A percentile compares a stretch with the other conserved stretches of the same genome.
Evolutionary conservation across 2,888 invertebrate genomes (phyloP).

Genomic region (Chromoteleia sp.): DNA sequence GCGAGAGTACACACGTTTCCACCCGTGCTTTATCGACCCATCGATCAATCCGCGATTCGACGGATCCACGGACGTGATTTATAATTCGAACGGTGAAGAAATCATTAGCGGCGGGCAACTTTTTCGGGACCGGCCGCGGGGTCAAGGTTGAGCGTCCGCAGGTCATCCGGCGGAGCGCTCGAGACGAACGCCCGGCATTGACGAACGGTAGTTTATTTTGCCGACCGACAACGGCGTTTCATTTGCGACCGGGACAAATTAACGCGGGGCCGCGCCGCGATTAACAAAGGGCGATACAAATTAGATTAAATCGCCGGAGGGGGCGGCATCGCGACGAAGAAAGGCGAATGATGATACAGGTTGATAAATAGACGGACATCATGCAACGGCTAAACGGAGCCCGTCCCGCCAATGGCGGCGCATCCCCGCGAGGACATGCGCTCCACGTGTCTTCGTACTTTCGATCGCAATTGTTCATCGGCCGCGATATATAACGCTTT

Average conservation of each 20-base stretch:
- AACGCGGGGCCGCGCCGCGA: slow-evolving; percentile 80
- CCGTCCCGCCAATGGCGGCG: slow-evolving; percentile 74
- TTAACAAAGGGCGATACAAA: slow-evolving; percentile 84
- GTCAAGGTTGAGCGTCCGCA: slow-evolving; percentile 16
- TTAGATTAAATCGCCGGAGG: slow-evolving; percentile 85
- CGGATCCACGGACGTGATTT: slow-evolving; percentile 31
- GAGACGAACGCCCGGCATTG: slow-evolving; percentile 60
- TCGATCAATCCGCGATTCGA: slow-evolving; percentile 75
- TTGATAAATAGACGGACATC: slow-evolving; percentile 84
- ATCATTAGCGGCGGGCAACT: slow-evolving; percentile 24
- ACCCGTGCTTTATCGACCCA: slow-evolving; percentile 77
- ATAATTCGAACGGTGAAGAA: slow-evolving; percentile 35
- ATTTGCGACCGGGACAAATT: slow-evolving; percentile 80
- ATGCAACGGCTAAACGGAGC: slow-evolving; percentile 83
- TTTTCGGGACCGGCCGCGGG: slow-evolving; percentile 1
- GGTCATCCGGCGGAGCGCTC: neutral
- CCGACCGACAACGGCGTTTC: slow-evolving; percentile 69
- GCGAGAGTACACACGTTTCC: slow-evolving; percentile 77
- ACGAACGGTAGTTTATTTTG: slow-evolving; percentile 82
- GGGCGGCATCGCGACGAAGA: slow-evolving; percentile 82
- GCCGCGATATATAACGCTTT: slow-evolving; percentile 40
- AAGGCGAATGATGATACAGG: slow-evolving; percentile 83
- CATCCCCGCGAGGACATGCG: slow-evolving; percentile 54
- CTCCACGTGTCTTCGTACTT: slow-evolving; percentile 35
- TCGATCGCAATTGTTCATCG: slow-evolving; percentile 53